These are phyloP conservation scores for Callochromis pleurospilus DNA, from an alignment of 2,113 vertebrate species.

Conservation along the genomic window DNA sequence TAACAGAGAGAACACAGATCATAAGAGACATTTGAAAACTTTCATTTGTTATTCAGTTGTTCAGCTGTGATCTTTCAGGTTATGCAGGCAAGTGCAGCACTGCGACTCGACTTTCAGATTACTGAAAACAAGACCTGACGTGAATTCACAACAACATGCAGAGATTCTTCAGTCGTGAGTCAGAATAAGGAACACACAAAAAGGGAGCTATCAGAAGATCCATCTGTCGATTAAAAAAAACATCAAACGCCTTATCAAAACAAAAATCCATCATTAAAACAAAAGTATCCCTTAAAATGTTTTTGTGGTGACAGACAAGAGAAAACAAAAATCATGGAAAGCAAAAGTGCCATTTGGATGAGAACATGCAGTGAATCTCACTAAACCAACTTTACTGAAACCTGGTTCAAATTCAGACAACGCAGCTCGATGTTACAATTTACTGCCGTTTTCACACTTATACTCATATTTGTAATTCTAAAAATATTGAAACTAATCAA, in stretches of 20 bases:
- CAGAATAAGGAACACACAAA: background rate
- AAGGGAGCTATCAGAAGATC: background rate
- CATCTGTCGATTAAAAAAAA: background rate
- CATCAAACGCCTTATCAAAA: background rate
- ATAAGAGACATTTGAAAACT: background rate
- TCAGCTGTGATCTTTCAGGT: background rate
- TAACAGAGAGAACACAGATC: background rate
- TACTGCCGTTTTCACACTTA: accelerated
- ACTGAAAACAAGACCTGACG: background rate
- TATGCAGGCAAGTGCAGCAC: background rate
- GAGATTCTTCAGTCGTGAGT: background rate
- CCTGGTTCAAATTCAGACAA: background rate
- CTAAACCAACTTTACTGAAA: background rate
- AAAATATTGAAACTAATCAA: background rate
- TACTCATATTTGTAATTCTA: background rate
- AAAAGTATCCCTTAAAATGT: background rate
- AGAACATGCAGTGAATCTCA: background rate
- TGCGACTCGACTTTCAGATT: background rate
- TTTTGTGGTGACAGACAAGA: background rate
- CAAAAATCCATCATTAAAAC: background rate
- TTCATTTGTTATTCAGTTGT: background rate
- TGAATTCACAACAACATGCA: background rate
- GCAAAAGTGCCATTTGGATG: background rate
- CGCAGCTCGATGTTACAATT: background rate
- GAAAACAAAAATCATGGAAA: background rate